Base-by-base conservation (phyloP, 2,797 vertebrate species). In the Mastacembelus armatus region DNA sequence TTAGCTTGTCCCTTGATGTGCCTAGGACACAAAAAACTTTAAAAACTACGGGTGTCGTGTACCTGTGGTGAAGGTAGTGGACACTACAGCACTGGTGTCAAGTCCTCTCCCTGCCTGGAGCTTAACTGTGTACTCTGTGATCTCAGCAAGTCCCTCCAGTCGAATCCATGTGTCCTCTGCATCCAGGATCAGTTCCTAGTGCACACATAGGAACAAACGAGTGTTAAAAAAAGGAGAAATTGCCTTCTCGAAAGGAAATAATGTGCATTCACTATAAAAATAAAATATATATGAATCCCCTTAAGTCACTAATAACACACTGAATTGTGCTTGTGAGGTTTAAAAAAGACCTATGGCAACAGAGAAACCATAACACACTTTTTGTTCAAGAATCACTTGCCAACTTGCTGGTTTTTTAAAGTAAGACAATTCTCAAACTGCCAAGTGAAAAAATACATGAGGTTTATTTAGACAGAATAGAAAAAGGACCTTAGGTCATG, bases 81-180 rank as follows among this genome's bases (percentile, higher is more conserved):
- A 95, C 58, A 95, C 92, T 36, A 95, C 85, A 39, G 93, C 66
- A 0, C 98, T 99, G 44, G 94, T 89, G 60, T 94, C 64, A 3
- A 96, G 64, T 2, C 96, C 94, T 57, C 95, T 94, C 32, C 96
- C 96, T 1, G 98, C 96, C 81, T 98, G 96, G 43, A 99, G 91
- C 64, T 92, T 92, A 69, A 99, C 95, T 0, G 93, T 97, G 91
- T 98, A 99, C 81, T 97, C 95, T 0, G 95, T 96, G 48, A 88
- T 97, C 93, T 99, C 97, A 0, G 92, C 94, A 26, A 99, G 94
- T 5, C 96, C 97, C 84, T 99, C 98, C 60, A 99, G 83, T 5
- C 96, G 95, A 73, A 99, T 98, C 98, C 98, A 99, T 0, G 96
- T 98, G 89, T 99, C 98, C 66, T 99, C 98, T 0, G 97, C 94